Base-by-base conservation (phyloP, 2,888 invertebrate genomes). In the Allacma fusca region DNA sequence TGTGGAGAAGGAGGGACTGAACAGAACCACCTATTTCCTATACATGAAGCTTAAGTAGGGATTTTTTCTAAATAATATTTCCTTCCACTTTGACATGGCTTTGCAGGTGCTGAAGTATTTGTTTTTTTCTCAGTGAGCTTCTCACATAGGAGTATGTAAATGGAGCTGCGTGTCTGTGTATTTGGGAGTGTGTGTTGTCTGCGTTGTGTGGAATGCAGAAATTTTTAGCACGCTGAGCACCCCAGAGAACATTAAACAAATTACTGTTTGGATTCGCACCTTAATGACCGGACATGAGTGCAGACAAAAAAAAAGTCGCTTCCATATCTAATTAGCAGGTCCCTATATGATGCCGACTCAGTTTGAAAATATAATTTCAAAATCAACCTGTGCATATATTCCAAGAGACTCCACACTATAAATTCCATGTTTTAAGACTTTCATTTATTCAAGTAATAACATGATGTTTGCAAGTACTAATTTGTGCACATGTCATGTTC, bases 261-360 rank as follows among this genome's bases (percentile, higher is more conserved):
- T 75, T 69, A 71, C 59, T 71, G 67, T 72, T 76, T 76, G 77
- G 74, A 64, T 78, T 78, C 72, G 72, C 78, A 78, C 75, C 65
- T 65, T 79, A 78, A 80, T 79, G 78, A 80, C 80, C 73, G 43
- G 75, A 71, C 71, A 71, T 28, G 29, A 19, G 16, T 4, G 19
- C n/a, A 50, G 57, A 29, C 26, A 71, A 71, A 71, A 70, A n/a
- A n/a, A 68, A 40, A 23, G n/a, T 28, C 2, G 71, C 57, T 71
- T 71, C 57, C 57, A 28, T n/a, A 71, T 57, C 57, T 71, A 71
- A 71, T 71, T 71, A 71, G n/a, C 24, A 70, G 29, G 34, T 29
- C 34, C 34, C n/a, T n/a, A n/a, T n/a, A 29, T 34, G 34, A 34
- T 7, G 34, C 34, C 34, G 34, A 34, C 34, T 34, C 4, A 34